Percentiles rank a stretch among this genome's conserved stretches.
Evolutionary conservation across 2,888 invertebrate genomes (phyloP).

Genomic region (Hipparchia semele): DNA sequence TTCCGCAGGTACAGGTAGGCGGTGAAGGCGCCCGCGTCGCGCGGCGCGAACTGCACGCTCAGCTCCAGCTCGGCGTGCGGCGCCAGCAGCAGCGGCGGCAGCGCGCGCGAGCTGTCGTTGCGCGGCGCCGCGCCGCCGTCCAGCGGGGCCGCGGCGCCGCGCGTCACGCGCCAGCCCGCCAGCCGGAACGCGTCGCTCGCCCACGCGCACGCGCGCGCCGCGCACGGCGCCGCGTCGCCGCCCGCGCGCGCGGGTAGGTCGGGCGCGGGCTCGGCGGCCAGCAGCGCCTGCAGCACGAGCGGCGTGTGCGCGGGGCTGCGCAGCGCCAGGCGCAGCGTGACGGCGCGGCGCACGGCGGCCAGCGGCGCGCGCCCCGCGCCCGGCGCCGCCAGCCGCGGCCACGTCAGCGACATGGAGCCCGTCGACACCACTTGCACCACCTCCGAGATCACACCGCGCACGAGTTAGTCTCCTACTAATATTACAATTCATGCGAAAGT

Average conservation of each 20-base stretch:
- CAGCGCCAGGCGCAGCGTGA: constrained; percentile 58
- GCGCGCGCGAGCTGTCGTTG: constrained; percentile 29
- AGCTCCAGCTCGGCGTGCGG: constrained; percentile 81
- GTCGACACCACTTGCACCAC: constrained; percentile 43
- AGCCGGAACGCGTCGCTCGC: constrained; percentile 33
- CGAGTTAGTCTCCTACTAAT: too few relatives aligned
- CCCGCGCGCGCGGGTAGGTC: constrained; percentile 39
- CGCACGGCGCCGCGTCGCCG: constrained; percentile 23
- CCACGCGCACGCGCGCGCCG: background rate
- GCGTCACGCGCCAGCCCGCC: constrained; percentile 29
- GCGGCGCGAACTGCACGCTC: constrained; percentile 54
- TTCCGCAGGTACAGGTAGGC: constrained; percentile 85
- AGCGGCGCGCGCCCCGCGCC: constrained; percentile 44
- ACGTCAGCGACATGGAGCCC: constrained; percentile 40
- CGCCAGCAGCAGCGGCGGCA: constrained; percentile 72
- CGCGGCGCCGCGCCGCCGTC: constrained; percentile 40
- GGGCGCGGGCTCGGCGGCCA: constrained; percentile 84
- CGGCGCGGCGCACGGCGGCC: constrained; percentile 41
- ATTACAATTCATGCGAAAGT: too few relatives aligned
- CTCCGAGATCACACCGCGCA: background rate
- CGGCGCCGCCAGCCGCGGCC: constrained; percentile 36
- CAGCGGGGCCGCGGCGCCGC: constrained; percentile 41
- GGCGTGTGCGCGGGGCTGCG: constrained; percentile 88
- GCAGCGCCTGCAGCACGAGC: constrained; percentile 84
- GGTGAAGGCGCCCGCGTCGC: constrained; percentile 54